These are phyloP conservation scores for Oegoconia quadripuncta DNA, from an alignment of 2,888 invertebrate species.

Conservation along the genomic window DNA sequence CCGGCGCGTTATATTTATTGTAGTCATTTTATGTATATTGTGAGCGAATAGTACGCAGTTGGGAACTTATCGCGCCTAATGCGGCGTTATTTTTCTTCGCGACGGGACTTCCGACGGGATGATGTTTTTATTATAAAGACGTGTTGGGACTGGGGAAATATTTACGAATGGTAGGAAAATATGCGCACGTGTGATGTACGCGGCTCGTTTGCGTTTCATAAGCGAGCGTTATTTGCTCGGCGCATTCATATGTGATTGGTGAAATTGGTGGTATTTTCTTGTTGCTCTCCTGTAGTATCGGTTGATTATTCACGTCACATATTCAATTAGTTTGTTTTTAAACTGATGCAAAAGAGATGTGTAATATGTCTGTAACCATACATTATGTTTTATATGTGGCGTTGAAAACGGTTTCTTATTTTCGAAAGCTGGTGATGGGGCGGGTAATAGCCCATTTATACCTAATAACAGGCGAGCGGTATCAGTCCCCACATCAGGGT, in stretches of 20 bases:
- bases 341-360: too few relatives aligned
- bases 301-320: conserved; percentile 6
- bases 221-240: conserved; percentile 42
- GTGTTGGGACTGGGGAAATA: conserved; percentile 57
- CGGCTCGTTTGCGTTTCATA: conserved; percentile 48
- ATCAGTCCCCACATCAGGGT: too few relatives aligned
- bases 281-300: conserved; percentile 10
- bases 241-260: conserved; percentile 38
- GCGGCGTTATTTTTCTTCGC: conserved; percentile 49
- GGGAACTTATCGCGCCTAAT: conserved; percentile 69
- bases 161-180: conserved; percentile 58
- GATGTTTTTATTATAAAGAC: conserved; percentile 75
- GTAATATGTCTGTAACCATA: too few relatives aligned
- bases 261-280: conserved; percentile 19
- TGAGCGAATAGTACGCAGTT: conserved; percentile 54
- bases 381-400: too few relatives aligned
- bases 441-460: too few relatives aligned
- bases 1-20: conserved; percentile 49
- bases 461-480: too few relatives aligned
- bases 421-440: too few relatives aligned
- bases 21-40: conserved; percentile 55
- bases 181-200: conserved; percentile 48
- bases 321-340: too few relatives aligned
- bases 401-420: too few relatives aligned
- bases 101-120: conserved; percentile 40